A percentile compares a stretch with the other conserved stretches of the same genome.
Conservation (phyloP, 2,113 vertebrate species). For the Bucco capensis region DNA sequence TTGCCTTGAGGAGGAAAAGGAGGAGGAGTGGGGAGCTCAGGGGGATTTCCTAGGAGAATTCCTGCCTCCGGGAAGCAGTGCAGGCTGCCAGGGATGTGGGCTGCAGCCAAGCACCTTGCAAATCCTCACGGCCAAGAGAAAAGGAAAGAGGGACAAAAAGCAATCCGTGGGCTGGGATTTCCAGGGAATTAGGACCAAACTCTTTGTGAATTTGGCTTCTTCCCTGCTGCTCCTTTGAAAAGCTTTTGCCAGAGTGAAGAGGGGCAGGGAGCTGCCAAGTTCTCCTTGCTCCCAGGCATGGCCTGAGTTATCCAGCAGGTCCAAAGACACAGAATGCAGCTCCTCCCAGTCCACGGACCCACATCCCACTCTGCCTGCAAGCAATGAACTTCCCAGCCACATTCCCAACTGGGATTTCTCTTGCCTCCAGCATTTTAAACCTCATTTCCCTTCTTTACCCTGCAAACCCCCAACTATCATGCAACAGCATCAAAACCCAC, state of each 20-base stretch:
- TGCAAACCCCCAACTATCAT: background rate
- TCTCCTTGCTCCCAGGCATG: background rate
- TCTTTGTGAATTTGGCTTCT: constrained; percentile 8
- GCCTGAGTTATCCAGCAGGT: background rate
- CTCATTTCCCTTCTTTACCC: background rate
- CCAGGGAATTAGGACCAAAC: constrained; percentile 16
- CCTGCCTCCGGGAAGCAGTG: background rate
- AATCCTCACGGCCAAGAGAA: rapidly evolving
- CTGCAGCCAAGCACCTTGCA: background rate
- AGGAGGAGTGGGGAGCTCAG: background rate
- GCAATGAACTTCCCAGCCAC: background rate
- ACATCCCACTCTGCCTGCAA: background rate
- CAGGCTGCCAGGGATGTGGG: background rate
- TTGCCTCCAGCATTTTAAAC: background rate
- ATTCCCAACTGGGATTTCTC: background rate
- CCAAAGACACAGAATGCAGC: background rate
- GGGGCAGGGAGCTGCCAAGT: background rate
- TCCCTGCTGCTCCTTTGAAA: background rate
- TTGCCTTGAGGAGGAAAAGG: background rate
- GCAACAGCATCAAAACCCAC: background rate
- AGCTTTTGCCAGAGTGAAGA: background rate
- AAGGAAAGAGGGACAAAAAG: background rate
- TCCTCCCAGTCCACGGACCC: background rate
- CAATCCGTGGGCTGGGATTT: background rate
- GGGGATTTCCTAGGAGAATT: constrained; percentile 2